phyloP scores from a whole-genome alignment of 2,888 invertebrate species.

The Cryptocephalus moraei region DNA sequence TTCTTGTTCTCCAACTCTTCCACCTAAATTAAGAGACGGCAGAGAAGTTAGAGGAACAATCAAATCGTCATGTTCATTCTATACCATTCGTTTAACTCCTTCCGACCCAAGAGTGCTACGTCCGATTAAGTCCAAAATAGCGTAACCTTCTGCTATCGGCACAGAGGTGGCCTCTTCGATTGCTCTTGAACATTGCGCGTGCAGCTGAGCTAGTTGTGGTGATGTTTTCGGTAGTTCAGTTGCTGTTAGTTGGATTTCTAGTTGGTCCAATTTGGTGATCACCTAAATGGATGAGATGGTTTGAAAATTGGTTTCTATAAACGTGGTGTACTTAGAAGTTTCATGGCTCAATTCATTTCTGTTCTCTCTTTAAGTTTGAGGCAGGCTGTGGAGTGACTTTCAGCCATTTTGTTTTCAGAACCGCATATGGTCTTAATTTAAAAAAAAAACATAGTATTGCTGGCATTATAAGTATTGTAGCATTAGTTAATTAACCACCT shows the following conservation, averaged over 20 bases:
- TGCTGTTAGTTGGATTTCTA: slow-evolving; percentile 61
- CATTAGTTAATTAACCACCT: too few species aligned
- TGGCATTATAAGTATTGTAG: too few species aligned
- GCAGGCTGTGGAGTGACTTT: too few species aligned
- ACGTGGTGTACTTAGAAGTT: too few species aligned
- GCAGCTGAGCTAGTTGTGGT: slow-evolving; percentile 56
- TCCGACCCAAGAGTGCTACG: slow-evolving; percentile 42
- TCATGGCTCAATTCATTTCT: too few species aligned
- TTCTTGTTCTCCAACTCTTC: slow-evolving; percentile 67
- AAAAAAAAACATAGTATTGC: too few species aligned
- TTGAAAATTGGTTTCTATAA: too few species aligned
- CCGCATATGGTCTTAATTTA: too few species aligned
- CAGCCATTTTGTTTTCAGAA: too few species aligned
- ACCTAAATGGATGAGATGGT: slow-evolving; percentile 40
- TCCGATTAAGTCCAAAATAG: slow-evolving; percentile 57
- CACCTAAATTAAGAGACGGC: slow-evolving; percentile 23
- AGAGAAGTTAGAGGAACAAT: too few species aligned
- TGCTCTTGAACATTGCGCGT: slow-evolving; percentile 53
- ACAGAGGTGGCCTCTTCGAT: slow-evolving; percentile 56
- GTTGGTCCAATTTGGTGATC: slow-evolving; percentile 58
- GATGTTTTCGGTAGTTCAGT: slow-evolving; percentile 54
- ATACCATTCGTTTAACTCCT: slow-evolving; percentile 48
- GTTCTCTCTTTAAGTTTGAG: too few species aligned
- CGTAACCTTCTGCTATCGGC: slow-evolving; percentile 61
- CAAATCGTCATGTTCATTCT: too few species aligned